Conservation (phyloP, 2,797 vertebrate genomes). For the Tapirus indicus region DNA sequence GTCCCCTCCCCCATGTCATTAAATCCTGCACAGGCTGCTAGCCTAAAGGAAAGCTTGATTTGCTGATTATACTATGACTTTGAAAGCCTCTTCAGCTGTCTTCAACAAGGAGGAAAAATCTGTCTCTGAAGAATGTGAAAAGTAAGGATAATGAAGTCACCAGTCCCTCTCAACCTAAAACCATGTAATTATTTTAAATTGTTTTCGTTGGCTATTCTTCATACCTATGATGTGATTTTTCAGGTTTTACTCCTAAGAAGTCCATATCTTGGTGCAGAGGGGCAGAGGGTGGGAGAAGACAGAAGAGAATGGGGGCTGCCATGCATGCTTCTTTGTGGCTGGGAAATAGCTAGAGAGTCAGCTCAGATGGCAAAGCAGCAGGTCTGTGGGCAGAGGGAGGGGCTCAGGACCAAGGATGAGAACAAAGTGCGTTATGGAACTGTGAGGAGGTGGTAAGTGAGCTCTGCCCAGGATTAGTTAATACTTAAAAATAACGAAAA, state of each 20-base stretch:
- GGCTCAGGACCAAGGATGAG: not conserved
- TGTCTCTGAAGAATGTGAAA: slow-evolving; percentile 59
- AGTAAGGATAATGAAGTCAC: slow-evolving; percentile 51
- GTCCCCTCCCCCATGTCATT: not conserved
- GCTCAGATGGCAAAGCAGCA: not conserved
- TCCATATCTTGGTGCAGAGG: not conserved
- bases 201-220: slow-evolving; percentile 53
- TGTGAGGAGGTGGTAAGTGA: not conserved
- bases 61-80: slow-evolving; percentile 59
- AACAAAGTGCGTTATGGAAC: not conserved
- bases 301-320: not conserved
- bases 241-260: not conserved
- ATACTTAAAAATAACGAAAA: not conserved
- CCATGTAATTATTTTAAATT: slow-evolving; percentile 62
- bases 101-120: slow-evolving; percentile 32
- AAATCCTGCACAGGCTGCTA: slow-evolving; percentile 11
- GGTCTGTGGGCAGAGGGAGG: not conserved
- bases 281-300: not conserved
- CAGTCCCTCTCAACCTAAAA: slow-evolving; percentile 63
- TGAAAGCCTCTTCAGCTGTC: slow-evolving; percentile 69
- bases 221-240: not conserved
- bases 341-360: not conserved
- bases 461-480: not conserved
- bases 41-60: slow-evolving; percentile 62
- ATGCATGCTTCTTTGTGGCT: not conserved